phyloP scores from a whole-genome alignment of 2,113 vertebrate species.

The Procavia capensis region DNA sequence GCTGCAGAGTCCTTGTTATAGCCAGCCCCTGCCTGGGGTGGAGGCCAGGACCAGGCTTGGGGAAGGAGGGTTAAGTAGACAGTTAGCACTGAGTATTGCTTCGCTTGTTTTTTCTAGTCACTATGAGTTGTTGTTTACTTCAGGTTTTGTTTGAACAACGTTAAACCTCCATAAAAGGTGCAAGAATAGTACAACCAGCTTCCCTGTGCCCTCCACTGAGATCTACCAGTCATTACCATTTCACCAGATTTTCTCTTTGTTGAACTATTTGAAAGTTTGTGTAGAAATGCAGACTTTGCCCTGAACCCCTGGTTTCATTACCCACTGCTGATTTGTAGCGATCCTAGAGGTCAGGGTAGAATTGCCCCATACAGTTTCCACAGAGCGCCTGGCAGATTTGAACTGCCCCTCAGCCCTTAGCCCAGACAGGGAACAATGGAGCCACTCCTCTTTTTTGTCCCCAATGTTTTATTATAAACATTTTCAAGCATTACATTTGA shows the following conservation, averaged over 20 bases:
- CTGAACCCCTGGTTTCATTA: constrained; percentile 16
- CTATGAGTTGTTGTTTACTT: background rate
- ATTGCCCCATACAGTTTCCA: too few species aligned
- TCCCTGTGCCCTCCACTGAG: background rate
- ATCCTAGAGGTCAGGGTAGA: too few species aligned
- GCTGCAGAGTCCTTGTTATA: background rate
- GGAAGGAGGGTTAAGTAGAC: background rate
- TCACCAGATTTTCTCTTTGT: background rate
- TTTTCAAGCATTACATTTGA: constrained; percentile 43
- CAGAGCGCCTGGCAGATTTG: too few species aligned
- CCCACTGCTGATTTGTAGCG: too few species aligned
- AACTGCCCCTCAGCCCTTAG: background rate
- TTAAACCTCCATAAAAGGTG: background rate
- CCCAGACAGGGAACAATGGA: background rate
- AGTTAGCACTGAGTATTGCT: background rate
- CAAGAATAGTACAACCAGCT: background rate
- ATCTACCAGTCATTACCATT: background rate
- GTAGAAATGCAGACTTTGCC: background rate
- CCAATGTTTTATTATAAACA: background rate
- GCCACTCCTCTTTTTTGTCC: background rate
- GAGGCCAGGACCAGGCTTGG: background rate
- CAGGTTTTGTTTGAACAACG: constrained; percentile 5
- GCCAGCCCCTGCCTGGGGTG: background rate
- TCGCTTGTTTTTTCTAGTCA: background rate
- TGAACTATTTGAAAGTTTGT: background rate